These are phyloP conservation scores for Apodemus sylvaticus DNA, from an alignment of 2,113 vertebrate species.

Conservation along the genomic window DNA sequence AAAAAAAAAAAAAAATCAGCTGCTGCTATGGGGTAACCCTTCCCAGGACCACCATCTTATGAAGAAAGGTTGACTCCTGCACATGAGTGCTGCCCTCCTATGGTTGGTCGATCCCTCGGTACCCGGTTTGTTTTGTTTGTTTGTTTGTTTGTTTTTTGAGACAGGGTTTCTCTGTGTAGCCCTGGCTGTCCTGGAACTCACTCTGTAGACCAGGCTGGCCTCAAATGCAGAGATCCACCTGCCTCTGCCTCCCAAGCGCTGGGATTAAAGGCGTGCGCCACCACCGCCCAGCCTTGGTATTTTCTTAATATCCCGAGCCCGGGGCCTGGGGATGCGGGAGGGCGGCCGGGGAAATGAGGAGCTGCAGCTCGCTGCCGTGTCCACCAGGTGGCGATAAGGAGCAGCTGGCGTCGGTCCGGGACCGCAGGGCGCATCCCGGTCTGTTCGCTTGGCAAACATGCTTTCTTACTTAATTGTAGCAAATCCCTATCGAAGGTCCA, in stretches of 20 bases:
- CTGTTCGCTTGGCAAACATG: not conserved
- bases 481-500: not conserved
- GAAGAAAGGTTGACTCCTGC: not conserved
- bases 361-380: not conserved
- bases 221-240: too few relatives aligned
- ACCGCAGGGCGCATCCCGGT: not conserved
- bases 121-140: too few relatives aligned
- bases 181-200: too few relatives aligned
- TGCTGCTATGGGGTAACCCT: not conserved
- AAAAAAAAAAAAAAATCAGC: not conserved
- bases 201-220: too few relatives aligned
- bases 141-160: too few relatives aligned
- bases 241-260: too few relatives aligned
- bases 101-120: not conserved
- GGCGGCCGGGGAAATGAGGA: not conserved
- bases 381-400: not conserved
- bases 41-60: not conserved
- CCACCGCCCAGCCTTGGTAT: not conserved
- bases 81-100: not conserved
- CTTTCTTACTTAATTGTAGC: slow-evolving; percentile 22
- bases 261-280: too few relatives aligned
- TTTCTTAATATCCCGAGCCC: not conserved
- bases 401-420: not conserved
- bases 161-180: too few relatives aligned
- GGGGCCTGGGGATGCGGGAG: not conserved